phyloP scores from a whole-genome alignment of 1,140 invertebrate genomes.

The Drosophila pseudoobscura region DNA sequence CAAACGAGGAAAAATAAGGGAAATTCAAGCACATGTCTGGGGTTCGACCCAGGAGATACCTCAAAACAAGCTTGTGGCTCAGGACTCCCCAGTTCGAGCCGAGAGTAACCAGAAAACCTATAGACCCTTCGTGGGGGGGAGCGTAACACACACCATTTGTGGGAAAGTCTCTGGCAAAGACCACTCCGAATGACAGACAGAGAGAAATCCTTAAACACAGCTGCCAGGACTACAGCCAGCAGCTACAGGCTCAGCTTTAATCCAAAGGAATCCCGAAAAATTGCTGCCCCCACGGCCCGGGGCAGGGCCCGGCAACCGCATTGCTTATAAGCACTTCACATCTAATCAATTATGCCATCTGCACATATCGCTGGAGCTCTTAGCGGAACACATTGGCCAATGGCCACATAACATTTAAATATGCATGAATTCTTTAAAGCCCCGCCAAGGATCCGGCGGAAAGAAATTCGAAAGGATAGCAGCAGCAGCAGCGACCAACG shows the following conservation, averaged over 20 bases:
- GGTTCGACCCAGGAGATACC: slow-evolving; percentile 9
- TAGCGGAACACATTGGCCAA: slow-evolving; percentile 53
- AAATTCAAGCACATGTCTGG: not conserved
- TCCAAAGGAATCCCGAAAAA: slow-evolving; percentile 26
- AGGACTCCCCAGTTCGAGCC: no score
- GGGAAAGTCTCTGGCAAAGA: slow-evolving; percentile 29
- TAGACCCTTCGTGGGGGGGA: not conserved
- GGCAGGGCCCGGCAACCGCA: slow-evolving; percentile 4
- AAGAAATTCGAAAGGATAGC: slow-evolving; percentile 62
- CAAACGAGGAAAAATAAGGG: slow-evolving; percentile 21
- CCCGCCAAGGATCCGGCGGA: slow-evolving; percentile 11
- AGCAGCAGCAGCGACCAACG: slow-evolving; percentile 13
- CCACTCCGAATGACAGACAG: slow-evolving; percentile 30
- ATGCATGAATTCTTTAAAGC: slow-evolving; percentile 72
- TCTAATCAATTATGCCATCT: slow-evolving; percentile 79
- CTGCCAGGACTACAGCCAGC: slow-evolving; percentile 21
- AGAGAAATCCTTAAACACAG: slow-evolving; percentile 23
- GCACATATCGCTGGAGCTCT: slow-evolving; percentile 56
- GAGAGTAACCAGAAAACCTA: no score
- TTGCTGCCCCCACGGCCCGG: not conserved
- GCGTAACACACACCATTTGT: slow-evolving; percentile 44
- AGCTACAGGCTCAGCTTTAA: slow-evolving; percentile 29
- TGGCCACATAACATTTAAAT: slow-evolving; percentile 79
- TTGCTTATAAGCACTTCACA: slow-evolving; percentile 74
- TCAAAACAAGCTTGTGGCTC: not conserved